phyloP scores from a whole-genome alignment of 1,140 invertebrate species.

The Idris sp. region DNA sequence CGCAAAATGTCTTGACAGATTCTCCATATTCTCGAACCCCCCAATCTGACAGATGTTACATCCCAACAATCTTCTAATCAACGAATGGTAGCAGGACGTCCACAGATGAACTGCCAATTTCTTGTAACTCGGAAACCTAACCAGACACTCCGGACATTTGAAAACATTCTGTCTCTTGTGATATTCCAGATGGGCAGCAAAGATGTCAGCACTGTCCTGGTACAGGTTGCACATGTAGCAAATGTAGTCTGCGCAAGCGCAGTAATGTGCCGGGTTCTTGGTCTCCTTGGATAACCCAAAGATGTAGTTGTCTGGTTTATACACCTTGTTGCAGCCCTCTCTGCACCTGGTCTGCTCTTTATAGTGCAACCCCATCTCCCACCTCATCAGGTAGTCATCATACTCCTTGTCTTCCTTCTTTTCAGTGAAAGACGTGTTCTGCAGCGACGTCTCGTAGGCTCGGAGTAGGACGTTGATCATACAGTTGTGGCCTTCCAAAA shows the following conservation, averaged over 20 bases:
- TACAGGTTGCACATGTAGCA: constrained; percentile 68
- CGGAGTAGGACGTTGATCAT: constrained; percentile 50
- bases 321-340: constrained; percentile 58
- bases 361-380: constrained; percentile 27
- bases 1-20: constrained; percentile 68
- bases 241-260: constrained; percentile 68
- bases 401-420: constrained; percentile 16
- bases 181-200: constrained; percentile 68
- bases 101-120: constrained; percentile 69
- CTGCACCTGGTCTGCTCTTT: constrained; percentile 52
- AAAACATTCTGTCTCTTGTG: constrained; percentile 65
- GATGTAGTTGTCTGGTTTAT: constrained; percentile 67
- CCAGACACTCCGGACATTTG: constrained; percentile 69
- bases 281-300: constrained; percentile 66
- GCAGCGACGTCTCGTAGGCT: constrained; percentile 32
- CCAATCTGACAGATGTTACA: constrained; percentile 72
- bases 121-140: constrained; percentile 44
- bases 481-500: constrained; percentile 43
- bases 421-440: not conserved
- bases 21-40: constrained; percentile 71
- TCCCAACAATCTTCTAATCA: constrained; percentile 60
- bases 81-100: constrained; percentile 70
- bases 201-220: constrained; percentile 63
- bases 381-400: constrained; percentile 22
- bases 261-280: constrained; percentile 59